A percentile compares a stretch with the other conserved stretches of the same genome.
These are phyloP conservation scores for Ornithoptera priamus DNA, from an alignment of 2,888 invertebrate species.

Conservation along the genomic window DNA sequence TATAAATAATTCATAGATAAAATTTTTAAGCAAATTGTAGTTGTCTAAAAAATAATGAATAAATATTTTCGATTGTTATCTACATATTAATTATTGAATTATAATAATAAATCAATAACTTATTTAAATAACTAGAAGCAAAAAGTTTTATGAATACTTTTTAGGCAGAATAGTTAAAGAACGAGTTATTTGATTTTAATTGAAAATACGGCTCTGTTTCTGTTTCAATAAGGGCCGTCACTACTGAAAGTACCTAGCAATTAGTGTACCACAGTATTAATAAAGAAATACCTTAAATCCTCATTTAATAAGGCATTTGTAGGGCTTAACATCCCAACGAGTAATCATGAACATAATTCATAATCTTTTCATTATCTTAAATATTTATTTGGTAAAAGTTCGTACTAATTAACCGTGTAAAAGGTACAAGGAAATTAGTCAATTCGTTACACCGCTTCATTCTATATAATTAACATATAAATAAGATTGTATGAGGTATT, in stretches of 20 bases:
- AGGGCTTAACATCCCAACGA: constrained; percentile 37
- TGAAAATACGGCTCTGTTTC: constrained; percentile 43
- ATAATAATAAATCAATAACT: neutral
- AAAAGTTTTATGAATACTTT: too few species aligned
- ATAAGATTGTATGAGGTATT: constrained; percentile 35
- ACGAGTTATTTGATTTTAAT: neutral
- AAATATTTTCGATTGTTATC: neutral
- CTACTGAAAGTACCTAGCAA: constrained; percentile 57
- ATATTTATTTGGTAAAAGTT: constrained; percentile 29
- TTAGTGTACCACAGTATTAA: constrained; percentile 62
- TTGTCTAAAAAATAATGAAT: neutral
- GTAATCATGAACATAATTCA: constrained; percentile 37
- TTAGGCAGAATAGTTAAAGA: too few species aligned
- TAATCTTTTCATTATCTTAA: constrained; percentile 35
- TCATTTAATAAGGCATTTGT: constrained; percentile 55
- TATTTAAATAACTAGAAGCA: constrained; percentile 20
- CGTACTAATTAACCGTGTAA: constrained; percentile 31
- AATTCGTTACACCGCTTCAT: constrained; percentile 8
- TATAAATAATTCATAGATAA: too few species aligned
- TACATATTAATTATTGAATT: neutral
- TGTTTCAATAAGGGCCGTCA: constrained; percentile 46
- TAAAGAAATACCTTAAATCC: constrained; percentile 63
- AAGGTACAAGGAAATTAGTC: constrained; percentile 30
- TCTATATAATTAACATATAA: constrained; percentile 30
- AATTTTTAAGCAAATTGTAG: neutral